These are phyloP conservation scores for Laticauda laticaudata DNA, from an alignment of 2,113 vertebrate species.

Conservation along the genomic window DNA sequence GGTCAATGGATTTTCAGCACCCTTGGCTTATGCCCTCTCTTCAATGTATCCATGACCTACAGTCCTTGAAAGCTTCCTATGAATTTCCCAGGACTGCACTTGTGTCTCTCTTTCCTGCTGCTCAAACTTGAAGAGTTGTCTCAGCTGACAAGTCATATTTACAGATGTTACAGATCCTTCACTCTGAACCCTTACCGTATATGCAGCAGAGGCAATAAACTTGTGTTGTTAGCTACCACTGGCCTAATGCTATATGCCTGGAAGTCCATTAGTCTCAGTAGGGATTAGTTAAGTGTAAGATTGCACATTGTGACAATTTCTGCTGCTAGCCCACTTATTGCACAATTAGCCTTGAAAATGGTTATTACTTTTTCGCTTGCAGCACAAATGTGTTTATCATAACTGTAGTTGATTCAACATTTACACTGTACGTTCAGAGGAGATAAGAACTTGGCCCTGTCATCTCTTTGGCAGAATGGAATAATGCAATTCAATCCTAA, in stretches of 20 bases:
- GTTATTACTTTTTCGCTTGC: background rate
- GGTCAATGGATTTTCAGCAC: background rate
- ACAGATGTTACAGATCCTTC: background rate
- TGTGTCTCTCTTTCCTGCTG: background rate
- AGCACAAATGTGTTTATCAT: slow-evolving; percentile 3
- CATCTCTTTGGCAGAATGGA: background rate
- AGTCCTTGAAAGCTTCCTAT: background rate
- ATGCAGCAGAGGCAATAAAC: background rate
- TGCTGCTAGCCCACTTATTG: background rate
- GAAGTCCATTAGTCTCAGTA: background rate
- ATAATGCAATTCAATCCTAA: background rate
- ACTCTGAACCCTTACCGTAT: background rate
- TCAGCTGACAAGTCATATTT: background rate
- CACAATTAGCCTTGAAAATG: background rate
- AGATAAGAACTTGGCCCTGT: background rate
- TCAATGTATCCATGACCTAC: background rate
- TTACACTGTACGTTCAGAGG: background rate
- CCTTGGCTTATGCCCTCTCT: background rate
- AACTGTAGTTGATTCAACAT: slow-evolving; percentile 14
- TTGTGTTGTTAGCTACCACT: background rate
- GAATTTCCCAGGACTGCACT: background rate
- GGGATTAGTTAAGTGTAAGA: background rate
- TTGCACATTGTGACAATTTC: background rate
- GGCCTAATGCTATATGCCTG: background rate
- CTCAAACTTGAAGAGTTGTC: background rate